These are phyloP conservation scores for Leptinotarsa rubiginosa DNA, from an alignment of 2,888 invertebrate genomes.

Conservation along the genomic window DNA sequence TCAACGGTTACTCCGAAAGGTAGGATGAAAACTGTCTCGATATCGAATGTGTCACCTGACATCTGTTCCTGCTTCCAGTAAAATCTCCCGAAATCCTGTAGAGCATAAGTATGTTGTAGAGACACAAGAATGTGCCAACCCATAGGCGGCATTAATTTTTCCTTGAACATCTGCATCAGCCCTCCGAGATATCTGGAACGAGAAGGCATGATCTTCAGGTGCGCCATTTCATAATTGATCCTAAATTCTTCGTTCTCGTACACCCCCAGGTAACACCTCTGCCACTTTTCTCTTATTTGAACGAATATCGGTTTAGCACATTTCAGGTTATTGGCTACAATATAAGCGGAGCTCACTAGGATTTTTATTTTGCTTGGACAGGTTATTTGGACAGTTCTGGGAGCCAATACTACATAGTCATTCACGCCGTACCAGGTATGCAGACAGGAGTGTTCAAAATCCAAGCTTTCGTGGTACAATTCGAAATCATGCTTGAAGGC, in stretches of 20 bases:
- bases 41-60: conserved; percentile 70
- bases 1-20: conserved; percentile 89
- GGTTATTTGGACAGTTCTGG: conserved; percentile 71
- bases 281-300: conserved; percentile 85
- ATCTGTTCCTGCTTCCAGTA: conserved; percentile 75
- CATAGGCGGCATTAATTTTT: conserved; percentile 79
- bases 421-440: conserved; percentile 84
- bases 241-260: conserved; percentile 80
- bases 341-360: conserved; percentile 82
- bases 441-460: conserved; percentile 71
- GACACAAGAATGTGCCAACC: conserved; percentile 76
- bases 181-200: conserved; percentile 87
- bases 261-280: conserved; percentile 84
- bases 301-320: conserved; percentile 89
- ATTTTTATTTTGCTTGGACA: conserved; percentile 82
- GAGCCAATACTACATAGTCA: conserved; percentile 83
- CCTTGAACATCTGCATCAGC: conserved; percentile 88
- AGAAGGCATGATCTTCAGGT: conserved; percentile 82
- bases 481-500: conserved; percentile 73
- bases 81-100: conserved; percentile 68
- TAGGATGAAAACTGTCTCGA: conserved; percentile 70
- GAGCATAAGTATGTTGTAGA: conserved; percentile 78
- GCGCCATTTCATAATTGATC: conserved; percentile 90
- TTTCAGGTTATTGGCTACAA: conserved; percentile 84
- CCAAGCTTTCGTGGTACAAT: conserved; percentile 65